These are phyloP conservation scores for Amiota mariae DNA, from an alignment of 2,888 invertebrate genomes.

Conservation along the genomic window DNA sequence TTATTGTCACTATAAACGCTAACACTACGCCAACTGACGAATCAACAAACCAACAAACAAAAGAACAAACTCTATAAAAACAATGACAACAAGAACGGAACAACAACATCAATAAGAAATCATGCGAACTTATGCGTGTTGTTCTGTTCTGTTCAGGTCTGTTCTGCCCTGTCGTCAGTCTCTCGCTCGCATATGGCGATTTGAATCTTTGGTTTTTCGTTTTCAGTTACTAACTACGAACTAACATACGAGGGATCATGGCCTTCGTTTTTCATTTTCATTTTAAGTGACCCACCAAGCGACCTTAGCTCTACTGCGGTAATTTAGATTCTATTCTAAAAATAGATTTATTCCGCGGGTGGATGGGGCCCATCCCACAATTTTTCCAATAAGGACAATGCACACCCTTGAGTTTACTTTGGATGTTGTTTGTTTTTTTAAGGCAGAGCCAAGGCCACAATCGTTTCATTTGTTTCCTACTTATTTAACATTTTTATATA, in stretches of 20 bases:
- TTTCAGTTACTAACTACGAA: neutral
- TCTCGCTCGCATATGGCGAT: constrained; percentile 53
- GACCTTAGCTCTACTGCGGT: constrained; percentile 17
- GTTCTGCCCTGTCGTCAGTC: constrained; percentile 46
- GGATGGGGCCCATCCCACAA: constrained; percentile 19
- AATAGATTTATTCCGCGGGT: constrained; percentile 44
- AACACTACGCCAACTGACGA: neutral
- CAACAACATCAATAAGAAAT: too few relatives aligned
- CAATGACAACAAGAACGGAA: too few relatives aligned
- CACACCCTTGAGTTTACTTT: constrained; percentile 57
- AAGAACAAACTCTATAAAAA: too few relatives aligned
- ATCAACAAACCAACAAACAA: too few relatives aligned
- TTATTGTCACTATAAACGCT: constrained; percentile 38
- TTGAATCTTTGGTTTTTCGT: constrained; percentile 27
- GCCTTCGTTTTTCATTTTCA: neutral
- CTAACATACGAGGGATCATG: neutral
- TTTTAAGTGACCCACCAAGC: neutral
- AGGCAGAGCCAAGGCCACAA: too few relatives aligned
- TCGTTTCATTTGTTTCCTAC: too few relatives aligned
- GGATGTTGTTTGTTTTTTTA: constrained; percentile 41
- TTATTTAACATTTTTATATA: too few relatives aligned
- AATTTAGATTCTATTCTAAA: constrained; percentile 57
- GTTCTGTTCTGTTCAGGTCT: too few relatives aligned
- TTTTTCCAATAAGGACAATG: constrained; percentile 55
- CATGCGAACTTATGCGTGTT: too few relatives aligned